A percentile compares a stretch with the other conserved stretches of the same genome.
phyloP scores from a whole-genome alignment of 2,113 vertebrate genomes.

The Eonycteris spelaea region DNA sequence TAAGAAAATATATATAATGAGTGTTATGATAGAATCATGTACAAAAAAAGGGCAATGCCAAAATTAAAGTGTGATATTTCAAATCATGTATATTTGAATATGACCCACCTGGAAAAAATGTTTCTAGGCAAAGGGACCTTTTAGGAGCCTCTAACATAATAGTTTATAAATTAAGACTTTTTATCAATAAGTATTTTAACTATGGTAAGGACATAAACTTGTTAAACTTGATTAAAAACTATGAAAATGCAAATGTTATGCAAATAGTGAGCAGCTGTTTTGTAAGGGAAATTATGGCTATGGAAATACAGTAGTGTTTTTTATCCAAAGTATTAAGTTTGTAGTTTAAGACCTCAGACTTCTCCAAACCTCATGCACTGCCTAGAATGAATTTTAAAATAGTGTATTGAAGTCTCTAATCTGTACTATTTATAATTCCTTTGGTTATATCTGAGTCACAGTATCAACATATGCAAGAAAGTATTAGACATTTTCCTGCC shows the following conservation, averaged over 20 bases:
- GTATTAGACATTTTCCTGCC: neutral
- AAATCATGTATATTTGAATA: neutral
- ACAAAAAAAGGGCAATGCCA: neutral
- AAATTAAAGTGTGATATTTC: neutral
- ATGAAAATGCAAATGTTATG: neutral
- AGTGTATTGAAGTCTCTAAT: neutral
- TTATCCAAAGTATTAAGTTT: neutral
- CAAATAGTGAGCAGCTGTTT: neutral
- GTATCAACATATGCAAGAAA: neutral
- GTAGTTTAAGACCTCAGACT: neutral
- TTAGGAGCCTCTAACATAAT: neutral
- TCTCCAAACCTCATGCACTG: neutral
- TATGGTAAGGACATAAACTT: neutral
- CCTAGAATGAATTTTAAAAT: neutral
- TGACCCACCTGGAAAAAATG: neutral
- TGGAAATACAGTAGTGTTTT: neutral
- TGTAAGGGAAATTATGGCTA: neutral
- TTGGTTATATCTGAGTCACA: neutral
- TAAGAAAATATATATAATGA: neutral
- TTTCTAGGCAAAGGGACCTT: neutral
- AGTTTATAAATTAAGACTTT: neutral
- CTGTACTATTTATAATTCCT: neutral
- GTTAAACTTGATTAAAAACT: neutral
- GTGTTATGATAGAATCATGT: neutral
- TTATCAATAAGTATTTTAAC: neutral